These are phyloP conservation scores for Onthophagus taurus DNA, from an alignment of 1,140 invertebrate species.

Conservation along the genomic window DNA sequence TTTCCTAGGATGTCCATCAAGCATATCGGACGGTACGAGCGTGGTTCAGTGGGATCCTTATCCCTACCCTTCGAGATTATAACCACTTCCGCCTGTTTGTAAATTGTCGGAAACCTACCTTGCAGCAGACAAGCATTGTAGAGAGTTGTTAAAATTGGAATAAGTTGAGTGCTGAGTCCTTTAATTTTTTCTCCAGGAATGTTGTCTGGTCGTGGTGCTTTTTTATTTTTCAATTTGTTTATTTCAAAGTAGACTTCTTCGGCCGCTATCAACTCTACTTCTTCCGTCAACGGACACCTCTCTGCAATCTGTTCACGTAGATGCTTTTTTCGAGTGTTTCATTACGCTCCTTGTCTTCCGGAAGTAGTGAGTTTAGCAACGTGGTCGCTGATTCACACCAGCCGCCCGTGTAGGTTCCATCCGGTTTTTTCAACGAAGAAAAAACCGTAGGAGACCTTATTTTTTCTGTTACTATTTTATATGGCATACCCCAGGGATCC, in stretches of 20 bases:
- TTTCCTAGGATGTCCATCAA: background rate
- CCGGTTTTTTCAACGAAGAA: background rate
- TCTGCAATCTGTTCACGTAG: background rate
- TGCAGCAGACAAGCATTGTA: background rate
- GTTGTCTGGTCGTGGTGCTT: background rate
- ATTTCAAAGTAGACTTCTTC: background rate
- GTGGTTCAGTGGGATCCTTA: background rate
- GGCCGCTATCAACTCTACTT: background rate
- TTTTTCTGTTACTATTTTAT: conserved; percentile 1
- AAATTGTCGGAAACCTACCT: background rate
- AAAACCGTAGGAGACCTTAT: background rate
- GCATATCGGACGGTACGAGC: background rate
- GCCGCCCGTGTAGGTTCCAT: background rate
- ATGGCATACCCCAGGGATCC: conserved; percentile 7
- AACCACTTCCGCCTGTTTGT: background rate
- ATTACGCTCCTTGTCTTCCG: background rate
- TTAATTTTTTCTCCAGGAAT: background rate
- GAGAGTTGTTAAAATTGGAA: too few relatives aligned
- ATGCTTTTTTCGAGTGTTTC: background rate
- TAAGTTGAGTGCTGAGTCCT: background rate
- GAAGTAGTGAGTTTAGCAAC: background rate
- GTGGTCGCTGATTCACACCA: background rate
- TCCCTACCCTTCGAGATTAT: background rate
- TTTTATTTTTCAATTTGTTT: background rate
- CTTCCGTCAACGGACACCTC: too few relatives aligned